Conservation (phyloP, 2,888 invertebrate genomes). For the Eudasyphora cyanicolor region DNA sequence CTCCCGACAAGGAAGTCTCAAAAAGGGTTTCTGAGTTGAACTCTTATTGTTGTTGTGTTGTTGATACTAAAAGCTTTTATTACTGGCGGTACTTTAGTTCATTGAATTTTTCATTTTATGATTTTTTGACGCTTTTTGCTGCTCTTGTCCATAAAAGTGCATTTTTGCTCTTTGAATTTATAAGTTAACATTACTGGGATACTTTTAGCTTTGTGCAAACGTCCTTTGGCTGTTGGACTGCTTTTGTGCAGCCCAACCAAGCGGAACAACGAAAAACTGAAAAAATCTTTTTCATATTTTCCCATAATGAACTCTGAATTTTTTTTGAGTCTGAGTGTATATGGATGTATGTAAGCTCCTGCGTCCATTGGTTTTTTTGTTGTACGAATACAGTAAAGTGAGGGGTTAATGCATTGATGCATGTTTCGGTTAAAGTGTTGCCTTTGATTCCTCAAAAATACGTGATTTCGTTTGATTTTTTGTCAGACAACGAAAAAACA, state of each 20-base stretch:
- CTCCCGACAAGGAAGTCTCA: background rate
- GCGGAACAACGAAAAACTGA: background rate
- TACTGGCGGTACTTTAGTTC: slow-evolving; percentile 14
- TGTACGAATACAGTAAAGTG: background rate
- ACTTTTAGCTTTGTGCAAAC: background rate
- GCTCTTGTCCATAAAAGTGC: background rate
- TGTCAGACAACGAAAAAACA: background rate
- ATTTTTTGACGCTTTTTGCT: background rate
- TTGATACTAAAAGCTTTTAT: slow-evolving; percentile 32
- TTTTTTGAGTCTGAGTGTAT: background rate
- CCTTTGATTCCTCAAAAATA: slow-evolving; percentile 16
- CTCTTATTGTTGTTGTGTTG: background rate
- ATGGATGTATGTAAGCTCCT: background rate
- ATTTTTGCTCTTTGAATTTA: slow-evolving; percentile 15
- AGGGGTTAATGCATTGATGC: slow-evolving; percentile 18
- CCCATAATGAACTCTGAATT: background rate
- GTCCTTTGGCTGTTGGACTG: slow-evolving; percentile 5
- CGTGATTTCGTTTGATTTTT: background rate
- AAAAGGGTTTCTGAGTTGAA: background rate
- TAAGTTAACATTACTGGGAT: slow-evolving; percentile 9
- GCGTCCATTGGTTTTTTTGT: background rate
- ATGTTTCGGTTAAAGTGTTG: slow-evolving; percentile 9
- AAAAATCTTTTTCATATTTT: slow-evolving; percentile 13
- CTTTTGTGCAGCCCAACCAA: background rate
- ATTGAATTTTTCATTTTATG: slow-evolving; percentile 29